Conservation (phyloP, 2,888 invertebrate genomes). For the Prosapia bicincta region DNA sequence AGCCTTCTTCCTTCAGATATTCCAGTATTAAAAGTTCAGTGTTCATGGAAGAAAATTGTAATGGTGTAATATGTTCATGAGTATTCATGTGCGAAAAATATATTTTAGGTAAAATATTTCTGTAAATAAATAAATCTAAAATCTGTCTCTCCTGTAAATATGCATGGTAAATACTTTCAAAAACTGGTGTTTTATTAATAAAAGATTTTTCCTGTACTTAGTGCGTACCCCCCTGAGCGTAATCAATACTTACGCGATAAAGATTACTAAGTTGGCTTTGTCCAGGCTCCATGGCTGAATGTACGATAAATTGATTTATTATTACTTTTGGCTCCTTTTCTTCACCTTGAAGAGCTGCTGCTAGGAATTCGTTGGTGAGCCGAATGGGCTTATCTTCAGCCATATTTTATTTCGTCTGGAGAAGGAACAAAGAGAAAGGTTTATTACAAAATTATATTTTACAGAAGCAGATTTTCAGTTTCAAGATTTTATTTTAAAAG, state of each 20-base stretch:
- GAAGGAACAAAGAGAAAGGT: too few relatives aligned
- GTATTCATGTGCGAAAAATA: not conserved
- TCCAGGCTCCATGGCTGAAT: not conserved
- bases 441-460: too few relatives aligned
- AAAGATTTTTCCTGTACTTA: not conserved
- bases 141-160: constrained; percentile 1
- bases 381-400: not conserved
- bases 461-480: too few relatives aligned
- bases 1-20: constrained; percentile 19
- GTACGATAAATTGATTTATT: not conserved
- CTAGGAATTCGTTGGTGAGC: constrained; percentile 8
- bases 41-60: not conserved
- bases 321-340: not conserved
- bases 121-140: constrained; percentile 9
- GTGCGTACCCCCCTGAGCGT: not conserved
- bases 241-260: constrained; percentile 10
- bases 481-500: too few relatives aligned
- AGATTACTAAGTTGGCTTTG: constrained; percentile 8
- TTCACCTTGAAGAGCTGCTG: constrained; percentile 15
- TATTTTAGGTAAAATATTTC: constrained; percentile 9
- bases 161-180: not conserved
- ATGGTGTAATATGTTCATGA: not conserved
- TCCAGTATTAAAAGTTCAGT: not conserved
- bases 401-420: not conserved
- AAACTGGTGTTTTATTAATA: constrained; percentile 11